Percentiles rank a stretch among this genome's conserved stretches.
phyloP scores from a whole-genome alignment of 2,888 invertebrate genomes.

The Perdita meconis region DNA sequence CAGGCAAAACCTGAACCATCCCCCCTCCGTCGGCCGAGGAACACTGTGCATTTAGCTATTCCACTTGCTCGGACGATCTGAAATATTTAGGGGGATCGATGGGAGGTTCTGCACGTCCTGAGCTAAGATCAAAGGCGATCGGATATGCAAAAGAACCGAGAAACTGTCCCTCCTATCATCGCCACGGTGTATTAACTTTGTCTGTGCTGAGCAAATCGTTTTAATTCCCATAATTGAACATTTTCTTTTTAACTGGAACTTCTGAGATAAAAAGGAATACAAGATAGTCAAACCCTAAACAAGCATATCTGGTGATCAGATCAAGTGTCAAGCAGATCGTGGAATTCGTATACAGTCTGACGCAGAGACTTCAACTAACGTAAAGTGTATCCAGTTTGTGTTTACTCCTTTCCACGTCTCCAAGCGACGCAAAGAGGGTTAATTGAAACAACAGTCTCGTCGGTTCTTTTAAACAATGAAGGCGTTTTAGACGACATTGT shows the following conservation, averaged over 20 bases:
- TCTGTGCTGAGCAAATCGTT: too few species aligned
- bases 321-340: too few species aligned
- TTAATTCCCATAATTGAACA: too few species aligned
- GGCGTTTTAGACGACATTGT: slow-evolving; percentile 69
- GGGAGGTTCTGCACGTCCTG: slow-evolving; percentile 20
- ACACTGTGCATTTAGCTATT: slow-evolving; percentile 70
- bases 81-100: slow-evolving; percentile 73
- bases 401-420: not conserved
- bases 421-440: slow-evolving; percentile 28
- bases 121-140: slow-evolving; percentile 61
- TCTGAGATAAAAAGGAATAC: too few species aligned
- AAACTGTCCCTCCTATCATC: not conserved
- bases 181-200: not conserved
- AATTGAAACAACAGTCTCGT: slow-evolving; percentile 61
- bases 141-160: slow-evolving; percentile 22
- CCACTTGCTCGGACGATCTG: slow-evolving; percentile 69
- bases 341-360: too few species aligned
- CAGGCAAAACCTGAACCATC: slow-evolving; percentile 73
- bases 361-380: too few species aligned
- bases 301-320: too few species aligned
- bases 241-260: too few species aligned
- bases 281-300: too few species aligned
- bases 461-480: slow-evolving; percentile 70
- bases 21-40: slow-evolving; percentile 70
- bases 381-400: not conserved